These are phyloP conservation scores for Protula sp. DNA, from an alignment of 2,888 invertebrate species.

Conservation along the genomic window DNA sequence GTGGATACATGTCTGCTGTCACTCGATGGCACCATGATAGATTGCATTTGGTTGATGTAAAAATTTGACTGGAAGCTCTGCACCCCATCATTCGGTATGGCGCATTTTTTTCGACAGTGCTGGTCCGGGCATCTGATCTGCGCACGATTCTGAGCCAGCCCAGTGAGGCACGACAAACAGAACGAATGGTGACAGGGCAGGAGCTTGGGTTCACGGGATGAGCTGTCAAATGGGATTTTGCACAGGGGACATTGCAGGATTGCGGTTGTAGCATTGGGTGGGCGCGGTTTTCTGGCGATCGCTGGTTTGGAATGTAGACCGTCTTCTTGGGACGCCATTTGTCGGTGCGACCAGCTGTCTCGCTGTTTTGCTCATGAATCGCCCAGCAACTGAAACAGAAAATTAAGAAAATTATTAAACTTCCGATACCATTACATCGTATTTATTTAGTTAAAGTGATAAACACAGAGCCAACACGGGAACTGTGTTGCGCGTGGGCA, in stretches of 20 bases:
- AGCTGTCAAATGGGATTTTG: conserved; percentile 2
- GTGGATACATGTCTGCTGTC: neutral
- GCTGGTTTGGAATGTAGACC: too few species aligned
- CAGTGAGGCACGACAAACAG: conserved; percentile 6
- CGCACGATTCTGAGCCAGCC: neutral
- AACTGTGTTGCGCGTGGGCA: too few species aligned
- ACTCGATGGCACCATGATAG: neutral
- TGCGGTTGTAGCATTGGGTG: neutral
- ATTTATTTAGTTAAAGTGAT: too few species aligned
- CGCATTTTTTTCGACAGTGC: conserved; percentile 7
- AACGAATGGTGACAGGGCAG: conserved; percentile 12
- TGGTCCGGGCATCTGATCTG: conserved; percentile 5
- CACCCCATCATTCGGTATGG: conserved; percentile 6
- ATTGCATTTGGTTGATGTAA: conserved; percentile 10
- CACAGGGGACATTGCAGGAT: conserved; percentile 11
- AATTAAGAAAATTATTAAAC: too few species aligned
- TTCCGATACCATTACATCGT: too few species aligned
- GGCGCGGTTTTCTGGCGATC: too few species aligned
- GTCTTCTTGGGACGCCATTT: too few species aligned
- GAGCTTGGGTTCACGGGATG: conserved; percentile 8
- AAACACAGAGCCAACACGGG: too few species aligned
- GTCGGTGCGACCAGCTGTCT: too few species aligned
- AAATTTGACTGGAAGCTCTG: conserved; percentile 7
- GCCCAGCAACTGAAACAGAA: too few species aligned
- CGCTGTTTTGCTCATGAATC: too few species aligned